Evolutionary conservation across 37 sponge, comb jelly and placozoan genomes (phyloP).

Genomic region (Theonella swinhoei): DNA sequence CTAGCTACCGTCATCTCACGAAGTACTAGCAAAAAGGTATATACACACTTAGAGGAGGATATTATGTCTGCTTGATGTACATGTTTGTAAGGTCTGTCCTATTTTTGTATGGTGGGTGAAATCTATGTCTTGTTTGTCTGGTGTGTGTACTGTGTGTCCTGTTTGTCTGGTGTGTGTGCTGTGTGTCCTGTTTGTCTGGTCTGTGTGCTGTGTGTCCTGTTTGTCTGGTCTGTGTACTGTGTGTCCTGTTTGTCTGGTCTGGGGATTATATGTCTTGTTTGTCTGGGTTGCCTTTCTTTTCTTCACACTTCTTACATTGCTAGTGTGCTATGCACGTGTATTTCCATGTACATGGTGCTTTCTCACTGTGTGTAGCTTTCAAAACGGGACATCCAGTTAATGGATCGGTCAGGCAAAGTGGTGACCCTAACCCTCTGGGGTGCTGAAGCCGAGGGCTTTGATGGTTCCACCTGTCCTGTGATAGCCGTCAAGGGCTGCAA

Average conservation of each 20-base stretch:
- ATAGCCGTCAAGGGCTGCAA: conserved; percentile 69
- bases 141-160: no score
- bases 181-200: no score
- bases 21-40: conserved; percentile 47
- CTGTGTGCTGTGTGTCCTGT: no score
- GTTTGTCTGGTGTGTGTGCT: no score
- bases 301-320: no score
- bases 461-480: conserved; percentile 61
- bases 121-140: no score
- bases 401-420: conserved; percentile 73
- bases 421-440: conserved; percentile 86
- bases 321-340: no score
- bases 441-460: conserved; percentile 79
- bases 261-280: no score
- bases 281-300: not conserved
- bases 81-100: not conserved
- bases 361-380: conserved; percentile 32
- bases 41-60: no score
- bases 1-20: conserved; percentile 56
- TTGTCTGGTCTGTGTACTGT: no score
- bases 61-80: not conserved
- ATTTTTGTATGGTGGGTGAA: not conserved
- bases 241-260: no score
- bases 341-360: not conserved
- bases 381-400: conserved; percentile 80